These are phyloP conservation scores for Dermolepida albohirtum DNA, from an alignment of 2,888 invertebrate species.

Conservation along the genomic window DNA sequence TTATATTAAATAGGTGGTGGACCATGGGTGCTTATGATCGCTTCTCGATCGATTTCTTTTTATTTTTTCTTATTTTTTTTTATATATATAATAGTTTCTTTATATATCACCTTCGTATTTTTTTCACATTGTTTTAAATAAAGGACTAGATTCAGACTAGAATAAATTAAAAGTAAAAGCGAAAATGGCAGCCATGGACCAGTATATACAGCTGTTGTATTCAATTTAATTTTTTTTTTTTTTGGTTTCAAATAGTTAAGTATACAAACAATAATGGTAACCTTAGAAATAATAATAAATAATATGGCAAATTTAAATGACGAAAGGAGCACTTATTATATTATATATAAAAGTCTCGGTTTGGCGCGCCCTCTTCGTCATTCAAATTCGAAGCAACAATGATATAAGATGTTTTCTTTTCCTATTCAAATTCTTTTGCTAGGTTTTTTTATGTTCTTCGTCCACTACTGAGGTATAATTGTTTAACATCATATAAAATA, in stretches of 20 bases:
- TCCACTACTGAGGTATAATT: conserved; percentile 53
- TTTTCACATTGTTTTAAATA: conserved; percentile 51
- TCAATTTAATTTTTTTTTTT: conserved; percentile 22
- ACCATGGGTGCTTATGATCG: conserved; percentile 18
- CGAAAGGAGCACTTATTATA: background rate
- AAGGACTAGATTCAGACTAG: conserved; percentile 57
- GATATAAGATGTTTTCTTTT: conserved; percentile 46
- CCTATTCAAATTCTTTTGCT: conserved; percentile 30
- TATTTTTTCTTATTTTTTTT: conserved; percentile 12
- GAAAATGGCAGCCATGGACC: conserved; percentile 49
- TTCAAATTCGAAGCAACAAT: conserved; percentile 24
- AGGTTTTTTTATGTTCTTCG: conserved; percentile 35
- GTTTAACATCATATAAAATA: conserved; percentile 56
- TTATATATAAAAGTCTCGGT: conserved; percentile 24
- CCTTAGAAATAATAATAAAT: conserved; percentile 9
- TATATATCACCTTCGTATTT: conserved; percentile 57
- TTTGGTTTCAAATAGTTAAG: conserved; percentile 22
- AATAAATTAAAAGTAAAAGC: conserved; percentile 48
- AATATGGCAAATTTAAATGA: conserved; percentile 28
- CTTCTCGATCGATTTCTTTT: background rate
- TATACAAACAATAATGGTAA: conserved; percentile 15
- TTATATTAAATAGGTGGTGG: conserved; percentile 38
- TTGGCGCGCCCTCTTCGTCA: conserved; percentile 11
- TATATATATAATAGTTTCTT: conserved; percentile 48
- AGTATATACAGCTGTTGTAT: conserved; percentile 49